Evolutionary conservation across 2,797 vertebrate species (phyloP), one percentile per base, ranked within the genome.

Genomic region (Sciurus vulgaris): DNA sequence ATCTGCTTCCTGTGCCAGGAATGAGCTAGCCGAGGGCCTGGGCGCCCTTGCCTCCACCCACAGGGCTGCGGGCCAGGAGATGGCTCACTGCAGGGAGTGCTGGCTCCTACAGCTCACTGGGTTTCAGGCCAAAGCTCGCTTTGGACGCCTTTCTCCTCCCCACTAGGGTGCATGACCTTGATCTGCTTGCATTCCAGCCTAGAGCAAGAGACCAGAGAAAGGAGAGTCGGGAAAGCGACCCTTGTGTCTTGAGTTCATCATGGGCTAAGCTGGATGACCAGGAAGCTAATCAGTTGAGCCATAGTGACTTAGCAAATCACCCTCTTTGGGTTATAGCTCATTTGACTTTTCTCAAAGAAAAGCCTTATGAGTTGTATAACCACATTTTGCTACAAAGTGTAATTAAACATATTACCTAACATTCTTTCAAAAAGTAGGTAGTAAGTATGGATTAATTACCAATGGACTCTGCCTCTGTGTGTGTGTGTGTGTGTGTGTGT

Each of bases 11-110:
- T 10, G 7, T 26, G 41, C 47, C 33, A 3, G 63, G n/a, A 14
- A 10, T 13, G 38, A 51, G 49, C 67, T 20, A 20, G 0, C 22
- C 9, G 47, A 35, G 38, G 30, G 9, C 30, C 12, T 6, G 1
- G 67, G 17, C 2, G 41, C 4, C 22, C 35, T 6, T 41, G 44
- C 2, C 14, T 3, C 14, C 18, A 70, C 14, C 79, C 14, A 0
- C 10, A 2, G 59, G 87, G 18, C 22, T 0, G 17, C 49, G 84
- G 69, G 17, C 10, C 30, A 20, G 13, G 41, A 18, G 49, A 0
- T 2, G 0, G 30, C 26, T 28, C 20, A 2, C 35, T 20, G 0
- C 33, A 15, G 44, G 70, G 18, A 18, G 14, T 26, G 49, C 0
- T 73, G 54, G 61, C 78, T 69, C 35, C 86, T 35, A 30, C 22